Percentiles rank a stretch among this genome's conserved stretches.
Conservation (phyloP, 2,797 vertebrate genomes). For the Dendrocincla fuliginosa region DNA sequence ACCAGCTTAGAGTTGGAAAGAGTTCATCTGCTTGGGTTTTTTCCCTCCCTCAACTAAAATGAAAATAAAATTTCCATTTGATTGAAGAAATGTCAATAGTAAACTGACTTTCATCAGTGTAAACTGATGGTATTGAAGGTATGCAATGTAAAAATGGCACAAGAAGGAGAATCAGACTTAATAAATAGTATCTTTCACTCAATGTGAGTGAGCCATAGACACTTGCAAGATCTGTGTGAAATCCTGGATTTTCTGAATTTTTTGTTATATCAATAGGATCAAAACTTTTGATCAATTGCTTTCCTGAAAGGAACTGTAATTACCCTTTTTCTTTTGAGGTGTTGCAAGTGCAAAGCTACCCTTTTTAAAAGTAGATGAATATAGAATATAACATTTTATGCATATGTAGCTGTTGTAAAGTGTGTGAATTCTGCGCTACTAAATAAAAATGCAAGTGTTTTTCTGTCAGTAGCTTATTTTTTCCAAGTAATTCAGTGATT, state of each 20-base stretch:
- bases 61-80: neutral
- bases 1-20: neutral
- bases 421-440: neutral
- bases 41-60: neutral
- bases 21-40: neutral
- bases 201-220: neutral
- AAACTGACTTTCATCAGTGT: neutral
- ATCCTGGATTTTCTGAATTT: neutral
- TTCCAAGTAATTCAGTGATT: neutral
- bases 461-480: neutral
- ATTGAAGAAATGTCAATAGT: neutral
- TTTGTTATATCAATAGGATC: accelerated
- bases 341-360: neutral
- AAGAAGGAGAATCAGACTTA: neutral
- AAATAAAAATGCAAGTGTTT: neutral
- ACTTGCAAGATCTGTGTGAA: neutral
- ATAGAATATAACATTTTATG: neutral
- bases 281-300: neutral
- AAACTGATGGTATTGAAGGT: neutral
- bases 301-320: neutral
- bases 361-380: neutral
- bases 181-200: neutral
- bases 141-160: neutral
- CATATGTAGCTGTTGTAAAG: neutral
- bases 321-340: neutral